Percentiles rank a stretch among this genome's conserved stretches.
These are phyloP conservation scores for Cygnus atratus DNA, from an alignment of 2,113 vertebrate species.

Conservation along the genomic window DNA sequence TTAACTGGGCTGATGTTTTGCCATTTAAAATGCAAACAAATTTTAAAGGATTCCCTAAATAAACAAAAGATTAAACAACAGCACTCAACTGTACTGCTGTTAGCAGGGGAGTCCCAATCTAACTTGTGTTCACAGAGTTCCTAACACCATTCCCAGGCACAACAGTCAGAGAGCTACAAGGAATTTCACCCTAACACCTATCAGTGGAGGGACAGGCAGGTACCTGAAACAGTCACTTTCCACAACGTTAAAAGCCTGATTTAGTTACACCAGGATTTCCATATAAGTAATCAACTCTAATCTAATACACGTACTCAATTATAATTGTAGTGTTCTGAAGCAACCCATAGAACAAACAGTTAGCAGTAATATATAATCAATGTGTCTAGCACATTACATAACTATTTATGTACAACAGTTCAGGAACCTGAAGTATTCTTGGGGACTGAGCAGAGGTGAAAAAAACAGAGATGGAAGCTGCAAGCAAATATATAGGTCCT, in stretches of 20 bases:
- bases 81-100: neutral
- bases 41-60: neutral
- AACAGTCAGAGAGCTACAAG: neutral
- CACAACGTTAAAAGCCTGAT: neutral
- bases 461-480: neutral
- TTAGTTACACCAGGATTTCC: neutral
- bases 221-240: neutral
- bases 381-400: neutral
- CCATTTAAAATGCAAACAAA: neutral
- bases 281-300: neutral
- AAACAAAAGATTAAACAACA: neutral
- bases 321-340: neutral
- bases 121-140: neutral
- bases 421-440: neutral
- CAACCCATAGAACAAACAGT: neutral
- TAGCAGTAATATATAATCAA: neutral
- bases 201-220: neutral
- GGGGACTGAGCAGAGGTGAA: neutral
- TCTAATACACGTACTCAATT: neutral
- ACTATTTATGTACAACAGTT: neutral
- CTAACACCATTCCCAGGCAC: neutral
- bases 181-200: neutral
- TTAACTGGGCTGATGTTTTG: neutral
- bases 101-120: neutral
- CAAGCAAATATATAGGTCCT: neutral